Conservation (phyloP, 2,888 invertebrate species). For the Lottia gigantea region DNA sequence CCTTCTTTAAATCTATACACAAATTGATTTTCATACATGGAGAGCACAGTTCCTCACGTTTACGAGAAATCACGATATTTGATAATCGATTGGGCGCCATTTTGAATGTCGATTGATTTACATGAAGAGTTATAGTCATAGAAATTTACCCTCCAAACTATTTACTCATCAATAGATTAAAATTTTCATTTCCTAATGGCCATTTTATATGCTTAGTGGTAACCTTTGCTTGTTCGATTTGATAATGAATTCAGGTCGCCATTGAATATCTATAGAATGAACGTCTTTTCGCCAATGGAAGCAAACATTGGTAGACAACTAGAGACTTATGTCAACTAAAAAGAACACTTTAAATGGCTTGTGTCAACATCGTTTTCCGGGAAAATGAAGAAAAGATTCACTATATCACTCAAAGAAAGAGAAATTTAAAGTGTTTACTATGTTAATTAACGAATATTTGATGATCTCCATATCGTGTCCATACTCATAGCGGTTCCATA, state of each 20-base stretch:
- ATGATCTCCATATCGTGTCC: too few relatives aligned
- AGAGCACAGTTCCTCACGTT: not conserved
- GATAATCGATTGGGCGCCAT: not conserved
- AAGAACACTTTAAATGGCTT: not conserved
- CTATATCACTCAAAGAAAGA: not conserved
- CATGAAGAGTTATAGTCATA: not conserved
- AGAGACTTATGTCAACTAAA: not conserved
- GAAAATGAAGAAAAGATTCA: not conserved
- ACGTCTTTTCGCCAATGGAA: not conserved
- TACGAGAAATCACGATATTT: constrained; percentile 8
- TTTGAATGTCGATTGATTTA: constrained; percentile 3
- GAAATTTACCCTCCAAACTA: not conserved
- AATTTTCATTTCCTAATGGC: constrained; percentile 5
- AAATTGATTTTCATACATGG: not conserved
- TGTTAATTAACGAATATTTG: not conserved
- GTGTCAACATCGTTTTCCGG: not conserved
- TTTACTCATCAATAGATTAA: constrained; percentile 2
- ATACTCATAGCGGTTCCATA: too few relatives aligned
- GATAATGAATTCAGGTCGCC: not conserved
- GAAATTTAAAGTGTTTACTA: not conserved
- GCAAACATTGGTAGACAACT: not conserved
- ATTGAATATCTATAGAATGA: not conserved
- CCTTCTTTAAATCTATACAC: not conserved
- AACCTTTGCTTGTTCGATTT: not conserved
- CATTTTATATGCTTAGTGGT: not conserved